A percentile compares a stretch with the other conserved stretches of the same genome.
Evolutionary conservation across 2,888 invertebrate species (phyloP).

Genomic region (Amitus sp.): DNA sequence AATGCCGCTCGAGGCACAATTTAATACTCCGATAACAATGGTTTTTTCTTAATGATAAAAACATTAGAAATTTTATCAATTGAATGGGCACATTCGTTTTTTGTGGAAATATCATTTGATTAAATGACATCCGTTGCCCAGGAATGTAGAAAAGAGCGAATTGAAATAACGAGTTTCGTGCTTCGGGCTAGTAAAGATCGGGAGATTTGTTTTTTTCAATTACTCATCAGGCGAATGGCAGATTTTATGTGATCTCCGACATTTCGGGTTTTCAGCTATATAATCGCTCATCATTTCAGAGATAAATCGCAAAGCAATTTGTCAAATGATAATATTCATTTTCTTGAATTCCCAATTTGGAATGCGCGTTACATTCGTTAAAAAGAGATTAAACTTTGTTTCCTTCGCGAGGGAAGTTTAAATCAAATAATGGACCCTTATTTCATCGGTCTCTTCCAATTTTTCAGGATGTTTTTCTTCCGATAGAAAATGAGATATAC

Average conservation of each 20-base stretch:
- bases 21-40: too few relatives aligned
- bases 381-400: background rate
- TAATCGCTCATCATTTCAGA: background rate
- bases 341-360: too few relatives aligned
- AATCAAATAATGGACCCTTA: background rate
- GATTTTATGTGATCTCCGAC: slow-evolving; percentile 8
- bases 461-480: slow-evolving; percentile 33
- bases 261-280: too few relatives aligned
- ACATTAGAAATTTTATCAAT: too few relatives aligned
- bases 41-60: too few relatives aligned
- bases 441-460: slow-evolving; percentile 21
- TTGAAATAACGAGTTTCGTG: slow-evolving; percentile 31
- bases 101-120: too few relatives aligned
- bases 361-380: too few relatives aligned
- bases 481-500: slow-evolving; percentile 32
- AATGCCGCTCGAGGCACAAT: background rate
- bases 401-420: background rate
- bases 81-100: too few relatives aligned
- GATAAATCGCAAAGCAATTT: background rate
- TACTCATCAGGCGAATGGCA: background rate
- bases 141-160: background rate
- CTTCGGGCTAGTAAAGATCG: slow-evolving; percentile 30
- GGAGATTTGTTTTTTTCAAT: too few relatives aligned
- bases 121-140: background rate
- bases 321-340: too few relatives aligned